Evolutionary conservation across 2,113 vertebrate species (phyloP).

Genomic region (Platycercus adscitus): DNA sequence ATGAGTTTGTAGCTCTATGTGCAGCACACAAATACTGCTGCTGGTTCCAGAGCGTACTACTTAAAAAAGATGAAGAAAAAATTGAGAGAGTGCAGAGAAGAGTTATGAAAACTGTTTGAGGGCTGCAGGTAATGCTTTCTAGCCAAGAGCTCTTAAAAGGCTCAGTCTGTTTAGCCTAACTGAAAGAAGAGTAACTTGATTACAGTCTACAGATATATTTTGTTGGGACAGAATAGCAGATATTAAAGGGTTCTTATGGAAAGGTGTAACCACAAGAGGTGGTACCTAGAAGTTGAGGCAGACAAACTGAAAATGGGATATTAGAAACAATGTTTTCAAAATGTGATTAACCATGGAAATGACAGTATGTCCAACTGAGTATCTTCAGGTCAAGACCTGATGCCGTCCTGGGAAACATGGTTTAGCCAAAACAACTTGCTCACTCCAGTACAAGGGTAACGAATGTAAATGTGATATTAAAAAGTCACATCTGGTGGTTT

Average conservation of each 20-base stretch:
- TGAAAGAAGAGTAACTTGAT: neutral
- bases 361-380: rapidly evolving
- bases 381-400: neutral
- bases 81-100: neutral
- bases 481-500: neutral
- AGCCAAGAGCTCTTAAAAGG: neutral
- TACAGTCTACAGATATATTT: neutral
- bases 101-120: neutral
- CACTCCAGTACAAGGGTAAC: neutral
- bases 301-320: neutral
- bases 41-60: neutral
- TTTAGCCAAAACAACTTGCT: neutral
- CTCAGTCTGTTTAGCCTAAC: neutral
- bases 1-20: neutral
- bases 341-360: neutral
- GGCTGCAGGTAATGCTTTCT: neutral
- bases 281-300: neutral
- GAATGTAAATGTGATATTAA: neutral
- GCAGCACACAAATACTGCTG: neutral
- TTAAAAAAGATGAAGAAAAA: neutral
- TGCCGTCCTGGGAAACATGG: neutral
- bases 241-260: neutral
- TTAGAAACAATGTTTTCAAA: neutral
- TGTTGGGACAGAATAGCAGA: neutral
- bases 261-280: neutral